Base-by-base conservation (phyloP, 1,140 invertebrate species). In the Sesamia nonagrioides region DNA sequence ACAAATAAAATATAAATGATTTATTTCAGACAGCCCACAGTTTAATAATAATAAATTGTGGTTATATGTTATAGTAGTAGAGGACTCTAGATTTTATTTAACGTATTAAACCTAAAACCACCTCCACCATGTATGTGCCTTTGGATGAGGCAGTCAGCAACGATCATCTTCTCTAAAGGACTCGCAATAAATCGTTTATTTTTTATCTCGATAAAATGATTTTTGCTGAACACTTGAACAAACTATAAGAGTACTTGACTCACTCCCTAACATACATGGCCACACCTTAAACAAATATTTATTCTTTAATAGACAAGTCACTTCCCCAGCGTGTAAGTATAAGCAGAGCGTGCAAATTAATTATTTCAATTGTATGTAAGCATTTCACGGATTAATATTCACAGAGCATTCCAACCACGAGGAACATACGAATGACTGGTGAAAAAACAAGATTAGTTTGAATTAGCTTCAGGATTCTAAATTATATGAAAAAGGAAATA, bases 381-480 rank as follows among this genome's bases (percentile, higher is more conserved):
- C 37, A 9, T 33, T 13, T 2, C 21, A 9, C 37, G 37, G 61
- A 66, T 66, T 66, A 66, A 66, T 21, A 42, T 9, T 66, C 61
- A 66, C 60, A 5, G 61, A 66, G 21, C 61, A 66, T 40, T 66
- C 37, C 61, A 66, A 42, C 35, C 42, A 11, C 37, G 37, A 42
- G 61, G 9, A 18, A 17, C 61, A 18, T 42, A 66, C 45, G 6
- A 42, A 58, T 58, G 52, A 58, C 9, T 42, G 61, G 8, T 17
- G 8, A 17, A 66, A 17, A 66, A 66, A n/a, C 18, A 66, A 42
- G 17, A 66, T 66, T 66, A 66, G 37, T 42, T 11, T 37, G 37
- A 21, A 66, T 66, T 66, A 66, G 61, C 61, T 66, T 66, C 37
- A 42, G n/a, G 66, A 69, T 50, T 69, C 48, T 50, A 50, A 33